Base-by-base conservation (phyloP, 2,113 vertebrate genomes). In the Coryphaenoides rupestris region DNA sequence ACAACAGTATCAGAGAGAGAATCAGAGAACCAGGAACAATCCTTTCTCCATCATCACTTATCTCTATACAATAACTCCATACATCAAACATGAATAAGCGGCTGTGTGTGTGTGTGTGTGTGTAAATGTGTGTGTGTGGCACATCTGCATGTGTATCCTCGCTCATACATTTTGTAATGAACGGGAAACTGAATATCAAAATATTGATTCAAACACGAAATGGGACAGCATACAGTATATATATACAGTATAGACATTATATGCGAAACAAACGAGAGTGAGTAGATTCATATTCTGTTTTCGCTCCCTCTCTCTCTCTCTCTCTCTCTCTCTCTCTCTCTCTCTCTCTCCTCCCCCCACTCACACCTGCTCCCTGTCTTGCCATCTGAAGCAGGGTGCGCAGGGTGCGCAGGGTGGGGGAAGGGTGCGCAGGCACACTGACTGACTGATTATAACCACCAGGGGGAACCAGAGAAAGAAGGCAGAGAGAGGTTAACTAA, bases 151-250 rank as follows among this genome's bases (percentile, higher is more conserved):
- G 53, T 17, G 47, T 50, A 16, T 0, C 47, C 47, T 17, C 47
- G n/a, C 47, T 50, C 47, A 16, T 17, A 50, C 21, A 55, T 4
- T 12, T 4, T 22, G 19, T 21, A 21, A 4, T 6, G 19, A 21
- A n/a, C n/a, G n/a, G 24, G 13, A 54, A 21, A 62, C 47, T 45
- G 26, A 62, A 55, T 52, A 58, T 19, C 55, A 23, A 56, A 45
- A 26, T 59, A 26, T 58, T 47, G 55, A 58, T 68, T 64, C 65
- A 60, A 54, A 60, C 49, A 55, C 19, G 19, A 63, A 45, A 53
- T 16, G 23, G 3, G 19, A 59, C 14, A 19, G 57, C 14, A 26
- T 26, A 10, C 21, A n/a, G n/a, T n/a, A n/a, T n/a, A n/a, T n/a
- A n/a, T n/a, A n/a, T n/a, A n/a, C n/a, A n/a, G n/a, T n/a, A n/a